phyloP scores from a whole-genome alignment of 1,140 invertebrate genomes.

The Pseudoatta argentina region DNA sequence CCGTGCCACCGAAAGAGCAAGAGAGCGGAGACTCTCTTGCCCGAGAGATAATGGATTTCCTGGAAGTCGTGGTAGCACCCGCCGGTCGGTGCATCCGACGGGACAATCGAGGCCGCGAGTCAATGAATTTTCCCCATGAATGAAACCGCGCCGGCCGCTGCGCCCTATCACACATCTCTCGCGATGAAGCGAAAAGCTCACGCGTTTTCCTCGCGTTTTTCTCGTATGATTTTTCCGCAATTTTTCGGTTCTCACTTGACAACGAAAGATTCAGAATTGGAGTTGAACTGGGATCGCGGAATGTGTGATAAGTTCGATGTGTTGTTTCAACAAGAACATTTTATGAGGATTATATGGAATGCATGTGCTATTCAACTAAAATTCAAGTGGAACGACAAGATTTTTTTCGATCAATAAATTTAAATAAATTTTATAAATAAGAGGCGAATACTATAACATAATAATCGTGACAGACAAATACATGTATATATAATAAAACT shows the following conservation, averaged over 20 bases:
- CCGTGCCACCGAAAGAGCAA: constrained; percentile 14
- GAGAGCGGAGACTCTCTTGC: not conserved
- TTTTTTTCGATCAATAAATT: not conserved
- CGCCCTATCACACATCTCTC: constrained; percentile 23
- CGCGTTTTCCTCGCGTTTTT: not conserved
- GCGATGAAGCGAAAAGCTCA: not conserved
- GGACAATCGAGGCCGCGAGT: constrained; percentile 65
- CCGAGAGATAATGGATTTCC: constrained; percentile 62
- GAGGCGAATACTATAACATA: not conserved
- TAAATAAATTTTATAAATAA: not conserved
- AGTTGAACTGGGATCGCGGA: not conserved
- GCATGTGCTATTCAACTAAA: not conserved
- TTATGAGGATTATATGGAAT: not conserved
- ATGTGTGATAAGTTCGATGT: not conserved
- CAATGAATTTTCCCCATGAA: constrained; percentile 78
- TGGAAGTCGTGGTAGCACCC: constrained; percentile 34
- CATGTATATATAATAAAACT: not conserved
- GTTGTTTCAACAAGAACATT: not conserved
- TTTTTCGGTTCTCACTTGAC: not conserved
- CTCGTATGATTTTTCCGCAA: not conserved
- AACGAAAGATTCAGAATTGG: not conserved
- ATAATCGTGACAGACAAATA: not conserved
- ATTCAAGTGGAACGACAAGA: not conserved
- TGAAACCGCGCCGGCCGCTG: constrained; percentile 58
- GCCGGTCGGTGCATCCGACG: constrained; percentile 41